Conservation (phyloP, 2,797 vertebrate genomes). For the Pangasius sanitwongsei region DNA sequence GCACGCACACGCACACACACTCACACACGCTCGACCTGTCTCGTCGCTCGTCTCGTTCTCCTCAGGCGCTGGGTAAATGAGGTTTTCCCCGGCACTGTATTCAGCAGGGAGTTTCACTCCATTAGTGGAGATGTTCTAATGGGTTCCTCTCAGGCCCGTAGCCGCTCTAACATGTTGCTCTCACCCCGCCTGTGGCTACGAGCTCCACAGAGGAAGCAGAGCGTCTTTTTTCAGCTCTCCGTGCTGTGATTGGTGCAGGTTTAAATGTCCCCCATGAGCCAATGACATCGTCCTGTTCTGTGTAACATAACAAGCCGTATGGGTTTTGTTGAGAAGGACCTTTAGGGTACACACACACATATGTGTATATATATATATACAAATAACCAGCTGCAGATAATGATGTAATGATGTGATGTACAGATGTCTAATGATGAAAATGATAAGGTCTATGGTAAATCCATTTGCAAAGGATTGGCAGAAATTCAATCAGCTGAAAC, state of each 20-base stretch:
- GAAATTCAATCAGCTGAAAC: not conserved
- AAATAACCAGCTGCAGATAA: too few relatives aligned
- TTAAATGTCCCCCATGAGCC: slow-evolving; percentile 19
- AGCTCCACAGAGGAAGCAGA: not conserved
- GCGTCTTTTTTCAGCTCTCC: not conserved
- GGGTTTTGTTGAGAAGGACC: not conserved
- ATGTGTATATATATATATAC: not conserved
- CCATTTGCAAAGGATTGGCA: not conserved
- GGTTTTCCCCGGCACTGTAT: slow-evolving; percentile 72
- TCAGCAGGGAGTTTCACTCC: slow-evolving; percentile 80
- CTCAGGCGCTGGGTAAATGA: slow-evolving; percentile 78
- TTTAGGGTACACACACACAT: not conserved
- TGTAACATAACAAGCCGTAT: not conserved
- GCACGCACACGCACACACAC: not conserved
- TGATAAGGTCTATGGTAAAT: not conserved
- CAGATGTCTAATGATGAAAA: not conserved
- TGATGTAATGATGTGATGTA: too few relatives aligned
- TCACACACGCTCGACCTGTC: slow-evolving; percentile 59
- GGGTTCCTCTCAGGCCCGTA: slow-evolving; percentile 51
- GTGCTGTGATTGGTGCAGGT: slow-evolving; percentile 13
- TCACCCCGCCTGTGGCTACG: slow-evolving; percentile 34
- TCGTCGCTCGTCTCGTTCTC: slow-evolving; percentile 55
- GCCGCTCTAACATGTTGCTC: slow-evolving; percentile 47
- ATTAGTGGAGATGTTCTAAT: slow-evolving; percentile 69
- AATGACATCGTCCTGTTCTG: slow-evolving; percentile 7